Evolutionary conservation across 2,888 invertebrate genomes (phyloP), one percentile per base, ranked within the genome.

Genomic region (Barypeithes pellucidus): DNA sequence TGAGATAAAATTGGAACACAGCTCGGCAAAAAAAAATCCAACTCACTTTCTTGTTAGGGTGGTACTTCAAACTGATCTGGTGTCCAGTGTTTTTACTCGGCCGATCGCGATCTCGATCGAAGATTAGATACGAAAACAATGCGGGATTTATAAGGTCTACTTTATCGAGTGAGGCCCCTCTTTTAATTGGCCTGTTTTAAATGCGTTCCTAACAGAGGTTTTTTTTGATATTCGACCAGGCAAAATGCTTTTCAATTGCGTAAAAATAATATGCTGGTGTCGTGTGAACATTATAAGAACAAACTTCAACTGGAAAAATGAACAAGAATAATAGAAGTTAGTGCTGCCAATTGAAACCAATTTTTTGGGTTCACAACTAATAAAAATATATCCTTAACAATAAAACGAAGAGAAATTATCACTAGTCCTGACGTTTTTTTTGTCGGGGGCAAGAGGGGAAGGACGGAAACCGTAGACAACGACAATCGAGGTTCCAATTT

Each of bases 111-210:
- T 85, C 81, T 84, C 82, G 85, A 85, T 85, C 79, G 67, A 41
- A 85, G 85, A 85, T 85, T 84, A 85, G 85, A 85, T 85, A 83
- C 79, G 79, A 81, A 82, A 85, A 85, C 85, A 85, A 85, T 85
- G 85, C 84, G 77, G 80, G 83, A 85, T 85, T 85, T 85, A 85
- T 85, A 83, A 82, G 84, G 81, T 81, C 83, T 83, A 82, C 82
- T 84, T 83, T 84, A 84, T 83, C 82, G 83, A 77, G 78, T 77
- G 80, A 77, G 77, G 76, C 79, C 79, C 80, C 80, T 80, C 65
- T 80, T 82, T 82, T 82, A 82, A 83, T 82, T 82, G 83, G 83
- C 78, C 79, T 79, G 76, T 73, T 73, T 77, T 73, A 67, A 62
- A 68, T 73, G 67, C 50, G 61, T 50, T 43, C 72, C 20, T 9